These are phyloP conservation scores for Perccottus glenii DNA, from an alignment of 2,113 vertebrate species.

Conservation along the genomic window DNA sequence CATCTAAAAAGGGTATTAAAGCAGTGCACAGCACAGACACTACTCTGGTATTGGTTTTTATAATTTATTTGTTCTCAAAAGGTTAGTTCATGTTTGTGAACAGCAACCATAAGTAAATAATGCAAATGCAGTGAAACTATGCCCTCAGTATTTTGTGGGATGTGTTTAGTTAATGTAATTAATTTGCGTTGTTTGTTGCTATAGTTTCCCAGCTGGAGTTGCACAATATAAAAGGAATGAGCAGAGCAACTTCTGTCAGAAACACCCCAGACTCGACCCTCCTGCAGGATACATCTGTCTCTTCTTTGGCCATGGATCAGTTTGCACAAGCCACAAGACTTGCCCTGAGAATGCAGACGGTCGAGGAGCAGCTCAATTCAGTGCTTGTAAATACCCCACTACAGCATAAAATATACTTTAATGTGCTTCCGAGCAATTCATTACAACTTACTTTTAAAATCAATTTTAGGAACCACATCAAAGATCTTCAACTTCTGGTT, in stretches of 20 bases:
- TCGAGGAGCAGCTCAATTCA: conserved; percentile 90
- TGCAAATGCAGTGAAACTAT: too few species aligned
- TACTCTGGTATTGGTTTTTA: too few species aligned
- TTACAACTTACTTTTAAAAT: not conserved
- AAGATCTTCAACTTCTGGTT: conserved; percentile 52
- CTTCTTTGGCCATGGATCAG: conserved; percentile 78
- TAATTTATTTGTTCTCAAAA: too few species aligned
- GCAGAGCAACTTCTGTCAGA: conserved; percentile 64
- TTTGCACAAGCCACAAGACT: conserved; percentile 77
- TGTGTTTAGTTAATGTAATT: too few species aligned
- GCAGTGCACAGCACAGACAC: too few species aligned
- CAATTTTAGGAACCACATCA: conserved; percentile 69
- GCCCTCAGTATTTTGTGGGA: too few species aligned
- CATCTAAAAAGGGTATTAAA: too few species aligned
- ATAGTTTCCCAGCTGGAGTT: conserved; percentile 88
- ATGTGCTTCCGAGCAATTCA: too few species aligned
- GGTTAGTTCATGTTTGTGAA: too few species aligned
- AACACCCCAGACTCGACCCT: conserved; percentile 66
- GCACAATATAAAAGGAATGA: conserved; percentile 78
- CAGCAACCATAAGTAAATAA: too few species aligned
- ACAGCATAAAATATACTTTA: not conserved
- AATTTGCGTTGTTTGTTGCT: not conserved
- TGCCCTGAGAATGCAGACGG: conserved; percentile 87
- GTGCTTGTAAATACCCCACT: conserved; percentile 81
- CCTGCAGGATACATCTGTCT: conserved; percentile 67